Conservation (phyloP, 2,888 invertebrate genomes). For the Endotricha flammealis region DNA sequence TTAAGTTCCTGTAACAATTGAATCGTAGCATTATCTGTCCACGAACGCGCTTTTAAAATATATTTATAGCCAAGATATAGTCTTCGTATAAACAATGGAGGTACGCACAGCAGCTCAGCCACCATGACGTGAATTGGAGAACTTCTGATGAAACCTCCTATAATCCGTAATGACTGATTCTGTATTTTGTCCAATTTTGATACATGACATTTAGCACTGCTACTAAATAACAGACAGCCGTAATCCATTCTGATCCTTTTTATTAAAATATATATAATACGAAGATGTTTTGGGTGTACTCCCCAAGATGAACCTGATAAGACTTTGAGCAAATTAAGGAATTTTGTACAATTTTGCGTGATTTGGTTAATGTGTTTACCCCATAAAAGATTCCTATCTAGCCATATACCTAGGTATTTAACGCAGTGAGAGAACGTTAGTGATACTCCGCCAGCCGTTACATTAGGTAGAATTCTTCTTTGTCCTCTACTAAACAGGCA, state of each 20-base stretch:
- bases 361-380: slow-evolving; percentile 2
- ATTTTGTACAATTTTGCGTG: background rate
- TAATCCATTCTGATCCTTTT: slow-evolving; percentile 1
- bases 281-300: background rate
- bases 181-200: background rate
- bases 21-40: too few relatives aligned
- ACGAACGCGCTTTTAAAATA: background rate
- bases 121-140: slow-evolving; percentile 10
- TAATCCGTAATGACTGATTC: background rate
- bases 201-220: background rate
- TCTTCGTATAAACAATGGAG: slow-evolving; percentile 2
- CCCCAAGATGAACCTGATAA: background rate
- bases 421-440: background rate
- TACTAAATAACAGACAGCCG: background rate
- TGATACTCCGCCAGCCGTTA: background rate
- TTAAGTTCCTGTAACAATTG: too few relatives aligned
- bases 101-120: slow-evolving; percentile 5
- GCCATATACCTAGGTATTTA: background rate
- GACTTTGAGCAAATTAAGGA: background rate
- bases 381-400: background rate
- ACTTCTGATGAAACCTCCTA: slow-evolving; percentile 9
- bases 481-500: slow-evolving; percentile 4
- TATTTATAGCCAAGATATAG: slow-evolving; percentile 5
- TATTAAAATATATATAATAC: too few relatives aligned
- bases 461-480: background rate